These are phyloP conservation scores for Luperina nickerlii DNA, from an alignment of 2,888 invertebrate species.

Conservation along the genomic window DNA sequence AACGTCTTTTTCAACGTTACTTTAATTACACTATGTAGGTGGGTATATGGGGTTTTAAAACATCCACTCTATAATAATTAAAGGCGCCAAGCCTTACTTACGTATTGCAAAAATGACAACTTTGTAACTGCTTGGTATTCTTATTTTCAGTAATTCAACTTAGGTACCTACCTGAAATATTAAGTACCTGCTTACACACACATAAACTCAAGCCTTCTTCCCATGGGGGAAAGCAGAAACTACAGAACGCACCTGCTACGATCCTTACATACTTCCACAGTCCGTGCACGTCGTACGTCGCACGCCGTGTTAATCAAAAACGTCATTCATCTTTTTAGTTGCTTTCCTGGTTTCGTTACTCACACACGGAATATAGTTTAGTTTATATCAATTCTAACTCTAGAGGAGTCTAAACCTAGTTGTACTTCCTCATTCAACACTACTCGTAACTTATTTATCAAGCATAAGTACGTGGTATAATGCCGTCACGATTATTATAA, in stretches of 20 bases:
- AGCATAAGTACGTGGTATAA: slow-evolving; percentile 22
- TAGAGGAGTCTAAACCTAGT: slow-evolving; percentile 12
- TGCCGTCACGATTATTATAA: slow-evolving; percentile 45
- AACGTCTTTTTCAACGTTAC: neutral
- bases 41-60: neutral
- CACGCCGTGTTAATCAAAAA: neutral
- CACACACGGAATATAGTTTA: too few relatives aligned
- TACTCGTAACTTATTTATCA: slow-evolving; percentile 23
- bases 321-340: neutral
- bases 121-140: neutral
- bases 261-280: neutral
- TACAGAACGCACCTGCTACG: neutral
- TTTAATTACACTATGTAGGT: neutral
- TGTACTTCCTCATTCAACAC: slow-evolving; percentile 28
- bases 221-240: neutral
- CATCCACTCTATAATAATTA: neutral
- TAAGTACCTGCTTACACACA: neutral
- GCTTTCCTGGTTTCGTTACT: neutral
- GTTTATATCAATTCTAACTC: neutral
- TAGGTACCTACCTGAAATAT: neutral
- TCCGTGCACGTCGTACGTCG: too few relatives aligned
- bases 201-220: neutral
- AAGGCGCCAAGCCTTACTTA: neutral
- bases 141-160: neutral
- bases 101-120: neutral